phyloP scores from a whole-genome alignment of 2,888 invertebrate species.

The Malthinus flaveolus region DNA sequence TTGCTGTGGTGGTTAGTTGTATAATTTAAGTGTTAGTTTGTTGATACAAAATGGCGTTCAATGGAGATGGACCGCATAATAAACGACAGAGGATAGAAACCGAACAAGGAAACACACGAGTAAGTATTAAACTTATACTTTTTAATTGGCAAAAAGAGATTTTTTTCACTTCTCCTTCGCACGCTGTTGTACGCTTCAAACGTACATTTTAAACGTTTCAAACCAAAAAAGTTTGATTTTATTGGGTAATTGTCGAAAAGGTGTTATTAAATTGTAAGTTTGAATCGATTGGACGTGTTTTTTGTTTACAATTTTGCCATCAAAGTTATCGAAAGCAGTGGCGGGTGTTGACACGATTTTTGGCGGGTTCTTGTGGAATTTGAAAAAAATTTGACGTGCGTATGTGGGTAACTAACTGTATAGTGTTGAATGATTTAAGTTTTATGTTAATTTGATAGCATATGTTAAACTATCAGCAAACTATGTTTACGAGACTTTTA shows the following conservation, averaged over 20 bases:
- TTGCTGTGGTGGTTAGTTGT: constrained; percentile 45
- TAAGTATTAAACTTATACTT: constrained; percentile 41
- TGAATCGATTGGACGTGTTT: too few relatives aligned
- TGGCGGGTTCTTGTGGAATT: background rate
- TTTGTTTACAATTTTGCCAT: background rate
- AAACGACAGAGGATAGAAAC: constrained; percentile 56
- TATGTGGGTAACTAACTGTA: background rate
- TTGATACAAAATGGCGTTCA: constrained; percentile 72
- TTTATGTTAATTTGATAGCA: background rate
- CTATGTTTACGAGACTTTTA: background rate
- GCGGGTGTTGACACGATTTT: background rate
- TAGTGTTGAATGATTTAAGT: background rate
- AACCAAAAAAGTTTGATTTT: background rate
- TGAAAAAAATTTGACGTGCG: background rate
- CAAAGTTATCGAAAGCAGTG: background rate
- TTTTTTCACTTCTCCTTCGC: background rate
- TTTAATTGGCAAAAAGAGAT: background rate
- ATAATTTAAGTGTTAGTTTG: constrained; percentile 55
- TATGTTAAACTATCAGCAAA: background rate
- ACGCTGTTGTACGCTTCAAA: background rate
- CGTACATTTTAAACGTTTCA: background rate
- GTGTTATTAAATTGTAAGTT: too few relatives aligned
- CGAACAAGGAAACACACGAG: constrained; percentile 54
- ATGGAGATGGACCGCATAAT: constrained; percentile 63
- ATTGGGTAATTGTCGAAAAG: too few relatives aligned